A percentile compares a stretch with the other conserved stretches of the same genome.
Evolutionary conservation across 2,797 vertebrate species (phyloP).

Genomic region (Octomys mimax): DNA sequence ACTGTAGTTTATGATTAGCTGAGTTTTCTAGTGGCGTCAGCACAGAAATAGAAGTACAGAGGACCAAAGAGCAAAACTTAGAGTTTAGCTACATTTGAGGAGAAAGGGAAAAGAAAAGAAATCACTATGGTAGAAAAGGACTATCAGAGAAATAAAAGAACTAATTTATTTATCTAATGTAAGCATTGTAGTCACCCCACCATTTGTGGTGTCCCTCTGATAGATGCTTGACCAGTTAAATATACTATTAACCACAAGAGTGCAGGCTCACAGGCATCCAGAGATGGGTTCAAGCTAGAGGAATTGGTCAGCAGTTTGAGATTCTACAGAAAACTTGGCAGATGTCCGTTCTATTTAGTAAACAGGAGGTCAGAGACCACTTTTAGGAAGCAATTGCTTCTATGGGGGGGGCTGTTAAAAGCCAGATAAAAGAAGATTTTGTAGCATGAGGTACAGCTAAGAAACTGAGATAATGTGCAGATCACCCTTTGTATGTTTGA

Average conservation of each 20-base stretch:
- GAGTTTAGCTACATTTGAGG: not conserved
- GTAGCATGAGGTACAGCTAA: not conserved
- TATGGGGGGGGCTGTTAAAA: not conserved
- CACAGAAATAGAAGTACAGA: not conserved
- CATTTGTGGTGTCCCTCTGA: not conserved
- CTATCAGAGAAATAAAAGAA: not conserved
- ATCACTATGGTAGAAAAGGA: not conserved
- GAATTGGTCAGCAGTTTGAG: not conserved
- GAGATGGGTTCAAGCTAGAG: constrained; percentile 18
- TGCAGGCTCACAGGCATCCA: not conserved
- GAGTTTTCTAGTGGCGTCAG: not conserved
- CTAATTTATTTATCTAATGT: not conserved
- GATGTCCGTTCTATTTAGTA: not conserved
- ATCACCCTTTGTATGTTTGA: not conserved
- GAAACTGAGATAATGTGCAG: not conserved
- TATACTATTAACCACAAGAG: not conserved
- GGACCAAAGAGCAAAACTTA: not conserved
- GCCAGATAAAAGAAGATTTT: not conserved
- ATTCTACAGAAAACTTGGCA: not conserved
- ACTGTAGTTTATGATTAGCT: constrained; percentile 12
- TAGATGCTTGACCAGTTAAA: not conserved
- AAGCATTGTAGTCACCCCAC: not conserved
- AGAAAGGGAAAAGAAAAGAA: not conserved
- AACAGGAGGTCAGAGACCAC: not conserved
- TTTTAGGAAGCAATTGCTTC: constrained; percentile 14